Percentiles rank a stretch among this genome's conserved stretches.
Conservation (phyloP, 1,140 invertebrate genomes). For the Meloidogyne hapla region DNA sequence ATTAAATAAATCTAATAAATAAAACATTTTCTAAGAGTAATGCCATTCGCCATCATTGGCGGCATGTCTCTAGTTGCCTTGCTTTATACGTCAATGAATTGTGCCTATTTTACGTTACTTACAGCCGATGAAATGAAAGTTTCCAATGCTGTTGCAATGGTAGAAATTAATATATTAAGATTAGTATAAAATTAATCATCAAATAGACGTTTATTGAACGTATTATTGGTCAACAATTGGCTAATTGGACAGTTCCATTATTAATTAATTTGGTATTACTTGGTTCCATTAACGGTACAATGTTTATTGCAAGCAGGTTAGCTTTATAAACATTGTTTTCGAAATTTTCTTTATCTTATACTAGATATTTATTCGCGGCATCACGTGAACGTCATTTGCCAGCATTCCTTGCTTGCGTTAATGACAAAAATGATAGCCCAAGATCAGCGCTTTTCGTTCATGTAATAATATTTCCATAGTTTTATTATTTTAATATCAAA, state of each 20-base stretch:
- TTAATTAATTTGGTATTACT: slow-evolving; percentile 55
- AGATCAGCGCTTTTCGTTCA: slow-evolving; percentile 45
- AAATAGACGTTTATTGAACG: slow-evolving; percentile 31
- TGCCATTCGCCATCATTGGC: slow-evolving; percentile 53
- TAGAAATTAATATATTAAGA: slow-evolving; percentile 13
- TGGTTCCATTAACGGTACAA: slow-evolving; percentile 59
- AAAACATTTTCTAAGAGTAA: slow-evolving; percentile 31
- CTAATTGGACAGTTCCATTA: slow-evolving; percentile 54
- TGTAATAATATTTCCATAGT: slow-evolving; percentile 14
- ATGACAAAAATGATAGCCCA: slow-evolving; percentile 41
- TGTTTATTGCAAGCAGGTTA: slow-evolving; percentile 51
- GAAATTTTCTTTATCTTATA: neutral
- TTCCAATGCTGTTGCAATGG: slow-evolving; percentile 48
- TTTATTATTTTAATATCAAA: neutral
- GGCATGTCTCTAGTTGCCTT: slow-evolving; percentile 47
- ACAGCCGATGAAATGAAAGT: slow-evolving; percentile 35
- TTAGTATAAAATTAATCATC: neutral
- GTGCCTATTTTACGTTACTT: slow-evolving; percentile 51
- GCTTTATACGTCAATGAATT: slow-evolving; percentile 48
- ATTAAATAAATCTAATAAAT: neutral
- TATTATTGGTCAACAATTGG: slow-evolving; percentile 54
- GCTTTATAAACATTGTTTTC: neutral
- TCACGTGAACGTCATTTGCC: slow-evolving; percentile 55
- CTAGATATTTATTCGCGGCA: slow-evolving; percentile 52
- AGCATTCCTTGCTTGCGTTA: slow-evolving; percentile 46